Evolutionary conservation across 2,113 vertebrate species (phyloP).

Genomic region (Indri indri): DNA sequence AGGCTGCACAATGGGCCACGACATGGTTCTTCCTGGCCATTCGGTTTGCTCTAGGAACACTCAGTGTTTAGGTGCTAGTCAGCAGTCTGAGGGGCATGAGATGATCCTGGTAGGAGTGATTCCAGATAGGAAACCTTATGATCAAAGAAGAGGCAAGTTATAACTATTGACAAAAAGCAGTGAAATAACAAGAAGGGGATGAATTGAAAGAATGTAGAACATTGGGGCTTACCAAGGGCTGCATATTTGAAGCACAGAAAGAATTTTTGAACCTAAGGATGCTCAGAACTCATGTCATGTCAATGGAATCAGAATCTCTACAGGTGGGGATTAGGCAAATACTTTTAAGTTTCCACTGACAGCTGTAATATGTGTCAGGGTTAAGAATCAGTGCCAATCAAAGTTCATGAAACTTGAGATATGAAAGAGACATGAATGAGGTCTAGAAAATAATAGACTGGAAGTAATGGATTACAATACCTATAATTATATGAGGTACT

Average conservation of each 20-base stretch:
- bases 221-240: background rate
- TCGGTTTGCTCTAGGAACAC: background rate
- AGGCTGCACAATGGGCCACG: background rate
- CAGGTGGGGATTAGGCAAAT: background rate
- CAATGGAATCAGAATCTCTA: background rate
- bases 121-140: background rate
- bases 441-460: background rate
- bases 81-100: background rate
- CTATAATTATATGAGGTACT: background rate
- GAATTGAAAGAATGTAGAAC: background rate
- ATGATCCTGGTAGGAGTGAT: background rate
- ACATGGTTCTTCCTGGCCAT: accelerated
- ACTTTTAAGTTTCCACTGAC: background rate
- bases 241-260: background rate
- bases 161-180: background rate
- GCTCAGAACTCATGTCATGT: background rate
- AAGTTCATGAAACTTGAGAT: background rate
- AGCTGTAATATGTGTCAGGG: background rate
- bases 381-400: background rate
- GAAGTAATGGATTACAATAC: background rate
- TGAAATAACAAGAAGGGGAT: background rate
- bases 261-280: background rate
- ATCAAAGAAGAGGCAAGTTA: background rate
- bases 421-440: background rate
- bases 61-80: background rate